These are phyloP conservation scores for Mormoops blainvillei DNA, from an alignment of 2,113 vertebrate species.

Conservation along the genomic window DNA sequence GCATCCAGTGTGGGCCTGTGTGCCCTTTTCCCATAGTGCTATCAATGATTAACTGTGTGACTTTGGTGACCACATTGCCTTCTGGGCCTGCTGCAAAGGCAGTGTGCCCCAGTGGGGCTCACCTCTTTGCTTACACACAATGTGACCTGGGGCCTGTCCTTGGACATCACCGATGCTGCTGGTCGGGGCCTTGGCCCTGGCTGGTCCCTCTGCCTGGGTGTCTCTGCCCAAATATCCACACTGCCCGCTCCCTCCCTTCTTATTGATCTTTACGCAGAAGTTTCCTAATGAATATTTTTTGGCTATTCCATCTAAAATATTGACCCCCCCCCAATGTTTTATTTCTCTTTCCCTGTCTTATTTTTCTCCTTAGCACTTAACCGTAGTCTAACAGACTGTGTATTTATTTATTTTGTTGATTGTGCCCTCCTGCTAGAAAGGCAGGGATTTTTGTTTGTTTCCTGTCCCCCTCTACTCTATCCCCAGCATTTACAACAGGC, in stretches of 20 bases:
- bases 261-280: not conserved
- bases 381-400: not conserved
- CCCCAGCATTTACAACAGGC: not conserved
- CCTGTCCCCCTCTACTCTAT: not conserved
- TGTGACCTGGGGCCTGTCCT: not conserved
- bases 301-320: not conserved
- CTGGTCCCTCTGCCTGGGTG: accelerated
- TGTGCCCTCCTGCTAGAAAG: not conserved
- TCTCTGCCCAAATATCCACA: no score
- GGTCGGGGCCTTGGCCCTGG: not conserved
- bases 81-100: not conserved
- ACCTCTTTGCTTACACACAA: not conserved
- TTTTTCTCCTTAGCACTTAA: not conserved
- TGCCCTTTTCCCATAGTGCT: not conserved
- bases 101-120: not conserved
- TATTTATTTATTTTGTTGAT: not conserved
- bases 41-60: not conserved
- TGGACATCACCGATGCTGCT: accelerated
- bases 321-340: accelerated
- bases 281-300: not conserved
- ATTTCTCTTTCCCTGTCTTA: not conserved
- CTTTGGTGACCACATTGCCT: not conserved
- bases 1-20: not conserved
- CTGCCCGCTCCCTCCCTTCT: accelerated
- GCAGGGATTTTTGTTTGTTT: not conserved